Conservation (phyloP, 2,113 vertebrate genomes). For the Ariopsis seemanni region DNA sequence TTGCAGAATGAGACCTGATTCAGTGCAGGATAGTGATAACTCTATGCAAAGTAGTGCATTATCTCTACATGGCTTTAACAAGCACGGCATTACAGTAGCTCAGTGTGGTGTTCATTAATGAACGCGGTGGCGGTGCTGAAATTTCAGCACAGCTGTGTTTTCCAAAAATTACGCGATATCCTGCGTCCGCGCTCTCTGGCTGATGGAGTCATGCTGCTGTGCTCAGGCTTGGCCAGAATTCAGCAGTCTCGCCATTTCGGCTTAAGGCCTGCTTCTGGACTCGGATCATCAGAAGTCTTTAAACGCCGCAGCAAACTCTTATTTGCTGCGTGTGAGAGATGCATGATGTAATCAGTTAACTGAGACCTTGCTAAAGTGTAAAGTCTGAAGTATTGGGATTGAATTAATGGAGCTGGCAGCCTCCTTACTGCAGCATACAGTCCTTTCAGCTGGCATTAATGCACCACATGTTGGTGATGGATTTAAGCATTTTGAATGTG, state of each 20-base stretch:
- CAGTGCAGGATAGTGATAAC: not conserved
- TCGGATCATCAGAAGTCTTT: not conserved
- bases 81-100: slow-evolving; percentile 2
- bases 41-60: not conserved
- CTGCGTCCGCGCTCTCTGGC: slow-evolving; percentile 4
- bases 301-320: not conserved
- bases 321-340: not conserved
- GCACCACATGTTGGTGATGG: slow-evolving; percentile 36
- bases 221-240: slow-evolving; percentile 34
- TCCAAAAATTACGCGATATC: slow-evolving; percentile 42
- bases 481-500: slow-evolving; percentile 49
- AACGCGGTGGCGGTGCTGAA: not conserved
- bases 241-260: slow-evolving; percentile 13
- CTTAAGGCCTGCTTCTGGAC: not conserved
- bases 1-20: not conserved
- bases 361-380: not conserved
- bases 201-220: slow-evolving; percentile 12
- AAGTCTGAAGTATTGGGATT: slow-evolving; percentile 18
- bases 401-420: slow-evolving; percentile 63
- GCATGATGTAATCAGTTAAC: slow-evolving; percentile 13
- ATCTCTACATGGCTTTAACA: slow-evolving; percentile 20
- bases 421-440: slow-evolving; percentile 56
- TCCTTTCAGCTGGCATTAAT: slow-evolving; percentile 56
- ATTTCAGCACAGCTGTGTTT: slow-evolving; percentile 31
- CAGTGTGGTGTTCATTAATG: slow-evolving; percentile 40